Conservation (phyloP, 30 jellyfish, hydroid and myxozoan genomes). For the Aurelia coerulea region DNA sequence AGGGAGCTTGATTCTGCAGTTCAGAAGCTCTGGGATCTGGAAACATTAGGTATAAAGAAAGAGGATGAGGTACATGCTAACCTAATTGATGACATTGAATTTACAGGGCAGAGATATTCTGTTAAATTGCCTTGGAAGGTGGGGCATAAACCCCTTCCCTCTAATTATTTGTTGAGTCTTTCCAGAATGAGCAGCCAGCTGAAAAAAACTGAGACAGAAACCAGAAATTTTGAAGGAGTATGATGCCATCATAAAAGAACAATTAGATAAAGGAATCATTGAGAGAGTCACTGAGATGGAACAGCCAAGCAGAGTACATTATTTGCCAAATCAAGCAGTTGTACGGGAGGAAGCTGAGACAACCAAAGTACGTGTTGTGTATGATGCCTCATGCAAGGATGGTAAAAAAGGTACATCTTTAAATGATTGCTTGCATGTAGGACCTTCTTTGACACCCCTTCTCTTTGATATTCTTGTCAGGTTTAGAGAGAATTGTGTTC, state of each 20-base stretch:
- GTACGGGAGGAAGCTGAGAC: too few species aligned
- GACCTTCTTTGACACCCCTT: too few species aligned
- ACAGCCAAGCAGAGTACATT: too few species aligned
- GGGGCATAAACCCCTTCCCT: slow-evolving; percentile 67
- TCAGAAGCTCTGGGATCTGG: slow-evolving; percentile 59
- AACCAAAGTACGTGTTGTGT: too few species aligned
- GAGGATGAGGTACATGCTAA: slow-evolving; percentile 49
- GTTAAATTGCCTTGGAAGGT: slow-evolving; percentile 71
- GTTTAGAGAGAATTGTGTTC: too few species aligned
- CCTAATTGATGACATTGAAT: slow-evolving; percentile 37
- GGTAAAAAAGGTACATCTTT: too few species aligned
- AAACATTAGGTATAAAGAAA: slow-evolving; percentile 51
- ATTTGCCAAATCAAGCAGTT: too few species aligned
- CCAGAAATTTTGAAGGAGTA: slow-evolving; percentile 46
- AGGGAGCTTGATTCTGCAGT: slow-evolving; percentile 4
- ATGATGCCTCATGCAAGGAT: too few species aligned
- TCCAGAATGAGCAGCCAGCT: slow-evolving; percentile 50
- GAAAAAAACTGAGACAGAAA: slow-evolving; percentile 33
- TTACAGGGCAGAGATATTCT: slow-evolving; percentile 61
- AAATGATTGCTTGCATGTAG: too few species aligned
- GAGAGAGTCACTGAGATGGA: too few species aligned
- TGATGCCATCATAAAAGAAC: slow-evolving; percentile 41
- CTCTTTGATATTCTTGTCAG: too few species aligned
- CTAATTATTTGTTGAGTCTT: slow-evolving; percentile 18
- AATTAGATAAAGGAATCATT: slow-evolving; percentile 38